Percentiles rank a stretch among this genome's conserved stretches.
Conservation (phyloP, 37 sponge, comb jelly and placozoan genomes). For the Sycon ciliatum region DNA sequence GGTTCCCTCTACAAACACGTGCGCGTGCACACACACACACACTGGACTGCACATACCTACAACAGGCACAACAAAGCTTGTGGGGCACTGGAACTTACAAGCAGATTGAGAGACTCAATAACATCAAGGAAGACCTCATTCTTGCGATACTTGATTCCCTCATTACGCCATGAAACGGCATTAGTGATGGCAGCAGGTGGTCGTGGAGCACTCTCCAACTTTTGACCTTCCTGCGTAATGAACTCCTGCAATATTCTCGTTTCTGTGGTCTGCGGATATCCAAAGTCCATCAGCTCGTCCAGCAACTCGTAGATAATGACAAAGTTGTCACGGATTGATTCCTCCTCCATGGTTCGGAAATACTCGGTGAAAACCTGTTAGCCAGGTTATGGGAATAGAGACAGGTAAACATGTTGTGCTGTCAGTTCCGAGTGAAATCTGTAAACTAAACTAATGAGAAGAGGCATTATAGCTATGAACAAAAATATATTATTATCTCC, state of each 20-base stretch:
- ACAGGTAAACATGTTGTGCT: not conserved
- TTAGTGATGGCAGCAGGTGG: conserved; percentile 96
- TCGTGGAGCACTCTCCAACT: conserved; percentile 73
- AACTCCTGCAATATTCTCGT: conserved; percentile 89
- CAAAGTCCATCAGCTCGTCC: conserved; percentile 98
- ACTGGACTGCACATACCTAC: not conserved
- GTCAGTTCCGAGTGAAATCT: not conserved
- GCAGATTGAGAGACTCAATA: conserved; percentile 83
- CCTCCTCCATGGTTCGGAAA: conserved; percentile 91
- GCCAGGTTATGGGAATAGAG: not conserved
- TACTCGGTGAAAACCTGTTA: conserved; percentile 78
- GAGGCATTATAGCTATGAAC: not conserved
- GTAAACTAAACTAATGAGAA: not conserved
- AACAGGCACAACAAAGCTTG: too few species aligned
- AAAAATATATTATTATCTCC: not conserved
- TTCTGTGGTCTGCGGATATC: conserved; percentile 97
- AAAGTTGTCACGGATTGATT: conserved; percentile 94
- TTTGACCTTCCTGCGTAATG: conserved; percentile 93
- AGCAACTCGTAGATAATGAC: conserved; percentile 88
- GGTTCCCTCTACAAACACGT: not conserved
- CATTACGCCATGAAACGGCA: conserved; percentile 96
- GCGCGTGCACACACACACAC: not conserved
- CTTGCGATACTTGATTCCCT: conserved; percentile 83
- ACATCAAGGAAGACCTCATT: conserved; percentile 97
- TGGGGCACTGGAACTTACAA: too few species aligned